Conservation (phyloP, 2,888 invertebrate genomes). For the Crematogaster levior region DNA sequence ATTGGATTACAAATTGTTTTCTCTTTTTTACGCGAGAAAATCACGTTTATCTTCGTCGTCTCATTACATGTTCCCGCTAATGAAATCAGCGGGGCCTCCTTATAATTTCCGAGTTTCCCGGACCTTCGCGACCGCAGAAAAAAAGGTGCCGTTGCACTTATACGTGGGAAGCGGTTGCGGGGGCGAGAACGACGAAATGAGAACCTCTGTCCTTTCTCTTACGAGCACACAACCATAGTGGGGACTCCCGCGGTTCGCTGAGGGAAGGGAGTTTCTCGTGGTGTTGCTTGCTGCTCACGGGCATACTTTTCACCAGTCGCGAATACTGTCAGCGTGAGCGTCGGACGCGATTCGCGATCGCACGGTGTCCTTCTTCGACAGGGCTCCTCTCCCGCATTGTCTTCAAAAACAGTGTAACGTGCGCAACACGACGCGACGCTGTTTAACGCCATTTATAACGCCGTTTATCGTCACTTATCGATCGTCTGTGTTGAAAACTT, state of each 20-base stretch:
- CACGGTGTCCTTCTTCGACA: conserved; percentile 61
- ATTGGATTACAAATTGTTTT: background rate
- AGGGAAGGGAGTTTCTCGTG: conserved; percentile 73
- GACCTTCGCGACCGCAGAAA: conserved; percentile 6
- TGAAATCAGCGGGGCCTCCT: background rate
- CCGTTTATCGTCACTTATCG: background rate
- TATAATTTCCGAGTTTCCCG: conserved; percentile 32
- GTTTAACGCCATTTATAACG: too few relatives aligned
- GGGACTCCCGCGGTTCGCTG: conserved; percentile 55
- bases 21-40: background rate
- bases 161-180: conserved; percentile 39
- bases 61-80: background rate
- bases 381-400: conserved; percentile 10
- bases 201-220: conserved; percentile 82
- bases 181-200: conserved; percentile 53
- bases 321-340: conserved; percentile 79
- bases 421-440: conserved; percentile 20
- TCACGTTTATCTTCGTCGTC: background rate
- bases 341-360: conserved; percentile 65
- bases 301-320: conserved; percentile 80
- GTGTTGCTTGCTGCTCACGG: conserved; percentile 71
- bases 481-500: background rate
- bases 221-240: conserved; percentile 69
- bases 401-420: conserved; percentile 38
- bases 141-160: background rate